phyloP scores from a whole-genome alignment of 2,797 vertebrate genomes.

The Sus cebifrons region DNA sequence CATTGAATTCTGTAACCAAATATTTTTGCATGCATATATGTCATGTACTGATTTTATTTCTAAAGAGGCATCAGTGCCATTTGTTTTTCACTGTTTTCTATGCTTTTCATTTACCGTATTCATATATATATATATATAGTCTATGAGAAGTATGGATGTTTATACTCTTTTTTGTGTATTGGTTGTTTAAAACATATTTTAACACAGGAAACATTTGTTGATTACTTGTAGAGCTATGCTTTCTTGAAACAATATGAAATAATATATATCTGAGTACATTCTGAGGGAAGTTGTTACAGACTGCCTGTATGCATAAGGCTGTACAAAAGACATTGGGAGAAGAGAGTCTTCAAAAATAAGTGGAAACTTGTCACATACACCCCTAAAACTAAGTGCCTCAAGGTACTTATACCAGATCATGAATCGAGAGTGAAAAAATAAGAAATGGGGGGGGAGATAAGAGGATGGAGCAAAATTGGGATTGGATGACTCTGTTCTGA shows the following conservation, averaged over 20 bases:
- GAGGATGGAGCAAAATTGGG: not conserved
- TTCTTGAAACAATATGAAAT: constrained; percentile 20
- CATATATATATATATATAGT: not conserved
- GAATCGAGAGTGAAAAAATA: not conserved
- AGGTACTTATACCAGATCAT: not conserved
- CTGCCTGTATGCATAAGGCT: not conserved
- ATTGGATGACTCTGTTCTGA: not conserved
- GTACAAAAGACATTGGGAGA: not conserved
- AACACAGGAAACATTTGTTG: not conserved
- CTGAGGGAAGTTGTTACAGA: not conserved
- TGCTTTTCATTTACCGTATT: not conserved
- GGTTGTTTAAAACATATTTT: not conserved
- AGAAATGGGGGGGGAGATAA: not conserved
- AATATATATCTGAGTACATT: not conserved
- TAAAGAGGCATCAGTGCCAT: not conserved
- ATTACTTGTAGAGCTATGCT: not conserved
- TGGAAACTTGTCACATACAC: not conserved
- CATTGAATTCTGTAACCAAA: not conserved
- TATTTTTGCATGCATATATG: not conserved
- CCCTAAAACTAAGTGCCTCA: not conserved
- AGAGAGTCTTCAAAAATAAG: not conserved
- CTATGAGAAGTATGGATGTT: too few relatives aligned
- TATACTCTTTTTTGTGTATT: too few relatives aligned
- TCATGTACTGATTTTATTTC: not conserved
- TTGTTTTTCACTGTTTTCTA: not conserved